Percentiles rank a stretch among this genome's conserved stretches.
These are phyloP conservation scores for Xiphophorus maculatus DNA, from an alignment of 2,113 vertebrate genomes.

Conservation along the genomic window DNA sequence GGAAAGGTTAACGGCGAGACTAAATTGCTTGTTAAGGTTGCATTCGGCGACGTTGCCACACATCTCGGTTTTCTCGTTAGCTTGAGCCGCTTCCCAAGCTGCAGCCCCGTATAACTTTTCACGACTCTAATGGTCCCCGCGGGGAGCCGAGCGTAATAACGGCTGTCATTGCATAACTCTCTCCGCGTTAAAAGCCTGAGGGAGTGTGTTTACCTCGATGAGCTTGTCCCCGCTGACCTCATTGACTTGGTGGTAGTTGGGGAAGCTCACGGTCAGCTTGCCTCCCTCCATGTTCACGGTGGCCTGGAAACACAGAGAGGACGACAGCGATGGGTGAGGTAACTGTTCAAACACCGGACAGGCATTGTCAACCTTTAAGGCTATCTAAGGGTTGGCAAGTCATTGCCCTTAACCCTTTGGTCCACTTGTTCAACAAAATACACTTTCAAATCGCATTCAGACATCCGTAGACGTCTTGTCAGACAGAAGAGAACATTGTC, in stretches of 20 bases:
- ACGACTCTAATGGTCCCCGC: conserved; percentile 33
- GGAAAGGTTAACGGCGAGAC: conserved; percentile 12
- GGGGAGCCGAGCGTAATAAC: conserved; percentile 33
- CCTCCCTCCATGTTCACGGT: conserved; percentile 68
- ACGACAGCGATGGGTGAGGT: neutral
- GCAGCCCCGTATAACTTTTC: conserved; percentile 7
- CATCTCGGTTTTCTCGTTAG: conserved; percentile 8
- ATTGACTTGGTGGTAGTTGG: conserved; percentile 84
- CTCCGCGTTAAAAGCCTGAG: conserved; percentile 6
- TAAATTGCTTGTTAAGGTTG: conserved; percentile 3
- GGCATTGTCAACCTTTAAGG: neutral
- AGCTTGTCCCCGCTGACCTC: conserved; percentile 72
- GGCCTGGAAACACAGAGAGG: conserved; percentile 61
- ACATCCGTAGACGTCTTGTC: neutral
- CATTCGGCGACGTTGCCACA: neutral
- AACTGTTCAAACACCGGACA: conserved; percentile 22
- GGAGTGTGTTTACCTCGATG: conserved; percentile 77
- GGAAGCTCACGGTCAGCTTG: conserved; percentile 77
- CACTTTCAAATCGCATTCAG: neutral
- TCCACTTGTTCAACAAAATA: no score
- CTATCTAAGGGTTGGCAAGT: neutral
- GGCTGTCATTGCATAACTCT: conserved; percentile 5
- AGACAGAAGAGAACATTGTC: neutral
- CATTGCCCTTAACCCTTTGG: neutral
- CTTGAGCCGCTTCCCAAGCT: neutral